A percentile compares a stretch with the other conserved stretches of the same genome.
phyloP scores from a whole-genome alignment of 2,113 vertebrate genomes.

The Chaetodon trifascialis region DNA sequence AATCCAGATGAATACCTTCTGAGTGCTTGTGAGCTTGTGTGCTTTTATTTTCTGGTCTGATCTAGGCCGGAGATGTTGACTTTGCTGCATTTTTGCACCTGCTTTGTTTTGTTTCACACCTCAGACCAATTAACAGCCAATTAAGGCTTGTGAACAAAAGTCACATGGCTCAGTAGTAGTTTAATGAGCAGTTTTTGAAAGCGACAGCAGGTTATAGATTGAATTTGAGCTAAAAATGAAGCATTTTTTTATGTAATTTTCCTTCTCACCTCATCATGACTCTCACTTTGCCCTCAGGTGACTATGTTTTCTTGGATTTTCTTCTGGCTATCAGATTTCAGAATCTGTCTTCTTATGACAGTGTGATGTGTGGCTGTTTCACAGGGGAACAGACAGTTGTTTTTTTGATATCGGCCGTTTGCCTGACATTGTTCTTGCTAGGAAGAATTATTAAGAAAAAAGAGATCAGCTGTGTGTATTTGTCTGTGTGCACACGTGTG shows the following conservation, averaged over 20 bases:
- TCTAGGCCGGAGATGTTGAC: not conserved
- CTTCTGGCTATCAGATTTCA: not conserved
- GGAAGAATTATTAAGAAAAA: not conserved
- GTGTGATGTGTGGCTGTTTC: not conserved
- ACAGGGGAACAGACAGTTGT: not conserved
- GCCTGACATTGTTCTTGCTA: not conserved
- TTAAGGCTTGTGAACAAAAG: not conserved
- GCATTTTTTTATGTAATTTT: not conserved
- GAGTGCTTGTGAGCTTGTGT: not conserved
- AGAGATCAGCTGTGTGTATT: not conserved
- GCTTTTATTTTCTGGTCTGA: not conserved
- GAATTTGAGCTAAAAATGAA: not conserved
- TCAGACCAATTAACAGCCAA: not conserved
- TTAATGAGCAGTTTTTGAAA: not conserved
- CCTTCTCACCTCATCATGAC: not conserved
- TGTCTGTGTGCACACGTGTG: not conserved
- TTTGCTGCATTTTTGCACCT: not conserved
- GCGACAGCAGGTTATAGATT: not conserved
- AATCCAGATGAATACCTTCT: not conserved
- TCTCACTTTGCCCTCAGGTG: slow-evolving; percentile 4
- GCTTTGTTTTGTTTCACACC: not conserved
- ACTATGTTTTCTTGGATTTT: not conserved
- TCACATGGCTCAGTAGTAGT: slow-evolving; percentile 11
- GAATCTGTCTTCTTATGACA: not conserved
- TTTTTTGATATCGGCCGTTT: not conserved